Base-by-base conservation (phyloP, 2,113 vertebrate species). In the Tychaedon coryphoeus region DNA sequence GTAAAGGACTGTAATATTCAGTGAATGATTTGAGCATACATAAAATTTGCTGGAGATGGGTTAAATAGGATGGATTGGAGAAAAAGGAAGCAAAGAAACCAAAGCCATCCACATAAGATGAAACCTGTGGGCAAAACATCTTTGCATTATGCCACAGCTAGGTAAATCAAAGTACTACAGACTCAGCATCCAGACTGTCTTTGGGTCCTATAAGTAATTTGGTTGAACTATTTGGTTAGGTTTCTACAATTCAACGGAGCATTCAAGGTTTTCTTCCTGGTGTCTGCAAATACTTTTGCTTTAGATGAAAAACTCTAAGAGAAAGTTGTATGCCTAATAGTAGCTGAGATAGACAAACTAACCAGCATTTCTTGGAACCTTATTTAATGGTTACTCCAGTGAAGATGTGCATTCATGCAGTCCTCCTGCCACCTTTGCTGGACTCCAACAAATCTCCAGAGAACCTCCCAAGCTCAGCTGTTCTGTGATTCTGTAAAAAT, bases 1-100 rank as follows among this genome's bases (percentile, higher is more conserved):
- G 9, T 14, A 65, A 90, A 84, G 42, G 42, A n/a, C 5, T 48
- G 24, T 24, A 65, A 18, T 36, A 79, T 6, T 51, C 62, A 60
- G 23, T 54, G 53, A 53, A 13, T 48, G 19, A 70, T 58, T 78
- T 8, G 9, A 66, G 22, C 19, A 75, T 12, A 40, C 15, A 42
- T 28, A 42, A 82, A 53, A 88, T 67, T 50, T 51, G 3, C 1
- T 0, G 4, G 8, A 6, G 4, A 73, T 57, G 25, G 1, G 4
- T 56, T 76, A 72, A 86, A 56, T 19, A 78, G 40, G 8, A 51
- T 31, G 6, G 12, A 73, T 5, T 65, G 6, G 25, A 73, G 6
- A 19, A 69, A 83, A 17, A 83, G 56, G 22, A 73, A 78, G 5
- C 22, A 76, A 88, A 86, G 40, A 80, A 92, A 89, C 4, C 29